phyloP scores from a whole-genome alignment of 2,113 vertebrate species.

The Corydoras maculifer region DNA sequence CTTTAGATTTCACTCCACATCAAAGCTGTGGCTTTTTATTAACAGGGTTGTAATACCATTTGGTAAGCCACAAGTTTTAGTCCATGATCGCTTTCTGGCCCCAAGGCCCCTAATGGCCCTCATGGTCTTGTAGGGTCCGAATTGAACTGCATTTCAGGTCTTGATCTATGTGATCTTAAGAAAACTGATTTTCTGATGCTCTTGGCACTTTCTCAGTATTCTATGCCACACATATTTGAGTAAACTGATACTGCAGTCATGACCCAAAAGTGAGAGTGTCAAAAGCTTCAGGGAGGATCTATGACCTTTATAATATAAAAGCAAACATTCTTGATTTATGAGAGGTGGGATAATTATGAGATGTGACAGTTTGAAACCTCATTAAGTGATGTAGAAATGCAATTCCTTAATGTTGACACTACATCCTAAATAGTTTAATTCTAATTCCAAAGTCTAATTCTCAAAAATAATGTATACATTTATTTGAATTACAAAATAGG shows the following conservation, averaged over 20 bases:
- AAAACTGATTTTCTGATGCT: background rate
- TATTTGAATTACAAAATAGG: background rate
- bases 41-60: constrained; percentile 5
- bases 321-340: constrained; percentile 9
- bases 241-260: background rate
- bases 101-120: constrained; percentile 9
- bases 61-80: constrained; percentile 19
- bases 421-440: background rate
- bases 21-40: constrained; percentile 34
- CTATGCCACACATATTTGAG: background rate
- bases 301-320: background rate
- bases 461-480: background rate
- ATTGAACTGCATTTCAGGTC: constrained; percentile 7
- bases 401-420: background rate
- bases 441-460: too few species aligned
- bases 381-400: background rate
- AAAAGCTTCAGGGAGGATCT: background rate
- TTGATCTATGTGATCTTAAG: background rate
- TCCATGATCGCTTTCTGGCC: constrained; percentile 27
- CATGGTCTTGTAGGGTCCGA: constrained; percentile 1
- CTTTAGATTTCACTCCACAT: constrained; percentile 37
- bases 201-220: background rate
- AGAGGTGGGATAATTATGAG: constrained; percentile 1
- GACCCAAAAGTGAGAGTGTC: background rate
- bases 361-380: constrained; percentile 2